Conservation (phyloP, 2,113 vertebrate genomes). For the Plotosus lineatus region DNA sequence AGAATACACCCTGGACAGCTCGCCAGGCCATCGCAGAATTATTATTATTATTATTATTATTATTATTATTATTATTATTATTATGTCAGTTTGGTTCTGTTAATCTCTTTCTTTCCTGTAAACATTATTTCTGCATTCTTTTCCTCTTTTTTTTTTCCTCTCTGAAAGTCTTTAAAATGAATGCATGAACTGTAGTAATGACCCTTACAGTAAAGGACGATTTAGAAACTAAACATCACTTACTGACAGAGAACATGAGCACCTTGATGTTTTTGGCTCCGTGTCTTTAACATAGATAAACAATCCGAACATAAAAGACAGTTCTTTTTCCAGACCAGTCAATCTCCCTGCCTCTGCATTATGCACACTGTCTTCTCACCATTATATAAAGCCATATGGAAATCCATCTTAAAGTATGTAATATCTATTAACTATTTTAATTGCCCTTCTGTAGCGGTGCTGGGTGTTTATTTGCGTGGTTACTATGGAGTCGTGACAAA, state of each 20-base stretch:
- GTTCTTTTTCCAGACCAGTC: constrained; percentile 48
- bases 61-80: not conserved
- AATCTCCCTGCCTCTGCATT: constrained; percentile 37
- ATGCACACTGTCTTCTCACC: constrained; percentile 49
- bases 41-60: not conserved
- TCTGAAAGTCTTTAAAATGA: constrained; percentile 38
- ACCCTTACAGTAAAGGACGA: constrained; percentile 44
- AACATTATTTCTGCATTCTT: not conserved
- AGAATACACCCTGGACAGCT: no score
- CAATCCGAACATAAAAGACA: constrained; percentile 35
- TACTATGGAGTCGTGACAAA: constrained; percentile 67
- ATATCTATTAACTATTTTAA: constrained; percentile 74
- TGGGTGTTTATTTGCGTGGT: constrained; percentile 70
- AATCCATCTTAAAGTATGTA: constrained; percentile 69
- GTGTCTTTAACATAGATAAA: constrained; percentile 40
- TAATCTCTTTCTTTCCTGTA: constrained; percentile 3
- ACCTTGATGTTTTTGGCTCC: constrained; percentile 51
- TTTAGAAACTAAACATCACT: constrained; percentile 51
- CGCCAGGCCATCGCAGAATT: no score
- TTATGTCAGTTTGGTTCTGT: not conserved
- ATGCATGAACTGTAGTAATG: constrained; percentile 48
- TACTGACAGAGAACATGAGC: constrained; percentile 37
- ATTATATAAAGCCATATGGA: constrained; percentile 64
- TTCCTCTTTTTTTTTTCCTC: not conserved
- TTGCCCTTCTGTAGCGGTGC: constrained; percentile 65